Evolutionary conservation across 2,113 vertebrate species (phyloP), one percentile per base, ranked within the genome.

Genomic region (Anguilla japonica): DNA sequence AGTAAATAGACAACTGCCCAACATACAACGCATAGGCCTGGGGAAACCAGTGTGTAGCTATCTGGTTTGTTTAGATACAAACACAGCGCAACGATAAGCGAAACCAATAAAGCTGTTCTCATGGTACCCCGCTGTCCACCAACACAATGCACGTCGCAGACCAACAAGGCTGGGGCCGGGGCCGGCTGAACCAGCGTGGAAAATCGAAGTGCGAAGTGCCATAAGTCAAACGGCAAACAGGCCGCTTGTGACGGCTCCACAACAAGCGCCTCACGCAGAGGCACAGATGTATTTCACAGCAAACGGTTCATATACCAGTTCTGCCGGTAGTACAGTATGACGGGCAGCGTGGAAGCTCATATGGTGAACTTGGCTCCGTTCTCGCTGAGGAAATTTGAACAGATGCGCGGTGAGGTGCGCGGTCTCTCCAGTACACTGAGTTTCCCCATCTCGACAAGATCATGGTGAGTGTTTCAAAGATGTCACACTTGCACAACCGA

Each of bases 201-300:
- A 40, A 84, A 67, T 83, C 50, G 16, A 63, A 16, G 16, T 63
- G 57, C 20, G 14, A 16, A 71, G 41, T 41, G 57, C 57, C 67
- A 43, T 57, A 84, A 71, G 40, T 71, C 83, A 84, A 84, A 71
- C 41, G 40, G 43, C 46, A 56, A 60, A 57, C 82, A 71, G 8
- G 18, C 53, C 34, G 63, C 57, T 71, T 84, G 34, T 84, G 83
- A 71, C 60, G 39, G 40, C 60, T 71, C 15, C 57, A 39, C 57
- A 41, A 67, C 40, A 84, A 71, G 15, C 39, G 39, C 63, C 39
- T n/a, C 34, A 26, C 60, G 60, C 18, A 67, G 18, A 26, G 60
- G 22, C 60, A 22, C 60, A 22, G 60, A 67, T 22, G 60, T 22
- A 22, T 20, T 26, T 67, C 22, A 18, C 56, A 60, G 15, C 22